These are phyloP conservation scores for Premnoplex brunnescens DNA, from an alignment of 2,797 vertebrate genomes.

Conservation along the genomic window DNA sequence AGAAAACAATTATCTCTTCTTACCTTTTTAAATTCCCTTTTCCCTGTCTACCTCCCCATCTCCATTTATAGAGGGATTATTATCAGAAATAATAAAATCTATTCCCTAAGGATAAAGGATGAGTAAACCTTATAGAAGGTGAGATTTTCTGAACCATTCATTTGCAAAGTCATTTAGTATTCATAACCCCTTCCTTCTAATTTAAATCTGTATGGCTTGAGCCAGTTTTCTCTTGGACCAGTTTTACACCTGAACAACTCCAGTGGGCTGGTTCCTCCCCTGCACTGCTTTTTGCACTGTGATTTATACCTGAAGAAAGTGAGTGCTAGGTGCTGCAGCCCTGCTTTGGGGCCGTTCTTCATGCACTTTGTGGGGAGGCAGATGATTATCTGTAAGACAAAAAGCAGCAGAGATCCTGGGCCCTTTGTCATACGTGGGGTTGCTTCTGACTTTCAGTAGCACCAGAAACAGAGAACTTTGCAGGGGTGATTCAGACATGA, in stretches of 20 bases:
- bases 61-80: neutral
- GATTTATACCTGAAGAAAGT: neutral
- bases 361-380: neutral
- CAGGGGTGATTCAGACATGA: neutral
- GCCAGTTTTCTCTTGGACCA: neutral
- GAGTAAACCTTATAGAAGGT: slow-evolving; percentile 6
- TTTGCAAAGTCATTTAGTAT: slow-evolving; percentile 7
- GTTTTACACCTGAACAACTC: slow-evolving; percentile 5
- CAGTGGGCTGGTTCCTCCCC: neutral
- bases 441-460: neutral
- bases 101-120: slow-evolving; percentile 1
- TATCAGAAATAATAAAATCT: slow-evolving; percentile 32
- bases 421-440: neutral
- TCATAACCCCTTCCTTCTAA: slow-evolving; percentile 19
- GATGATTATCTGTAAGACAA: neutral
- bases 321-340: neutral
- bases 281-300: neutral
- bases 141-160: neutral
- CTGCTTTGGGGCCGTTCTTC: neutral
- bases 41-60: neutral
- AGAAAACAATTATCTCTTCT: slow-evolving; percentile 10
- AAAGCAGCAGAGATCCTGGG: neutral
- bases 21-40: neutral
- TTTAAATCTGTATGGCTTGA: neutral
- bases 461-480: neutral